Evolutionary conservation across 2,888 invertebrate genomes (phyloP).

Genomic region (Agrochola litura): DNA sequence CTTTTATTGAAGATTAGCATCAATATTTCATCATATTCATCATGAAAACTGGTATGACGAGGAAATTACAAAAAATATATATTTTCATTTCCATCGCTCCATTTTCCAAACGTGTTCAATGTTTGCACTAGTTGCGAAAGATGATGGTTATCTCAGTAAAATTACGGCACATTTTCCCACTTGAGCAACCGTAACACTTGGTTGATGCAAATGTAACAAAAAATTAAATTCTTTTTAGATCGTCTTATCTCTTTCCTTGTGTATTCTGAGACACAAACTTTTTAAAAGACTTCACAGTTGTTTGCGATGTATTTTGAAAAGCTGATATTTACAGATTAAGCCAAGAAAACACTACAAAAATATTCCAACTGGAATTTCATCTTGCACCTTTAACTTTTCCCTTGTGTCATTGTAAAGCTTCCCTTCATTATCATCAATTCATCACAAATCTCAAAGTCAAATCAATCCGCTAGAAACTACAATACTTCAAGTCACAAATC

Average conservation of each 20-base stretch:
- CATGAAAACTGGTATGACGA: conserved; percentile 6
- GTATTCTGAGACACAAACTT: conserved; percentile 11
- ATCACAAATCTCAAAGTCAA: conserved; percentile 19
- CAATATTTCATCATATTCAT: neutral
- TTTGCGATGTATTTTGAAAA: conserved; percentile 2
- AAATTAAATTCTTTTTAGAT: conserved; percentile 53
- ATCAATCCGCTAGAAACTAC: conserved; percentile 35
- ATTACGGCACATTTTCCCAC: conserved; percentile 75
- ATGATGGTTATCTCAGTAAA: conserved; percentile 74
- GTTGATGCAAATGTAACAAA: conserved; percentile 67
- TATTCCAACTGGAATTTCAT: neutral
- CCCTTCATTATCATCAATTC: neutral
- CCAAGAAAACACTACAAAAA: neutral
- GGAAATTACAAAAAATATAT: conserved; percentile 23
- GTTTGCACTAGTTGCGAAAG: conserved; percentile 75
- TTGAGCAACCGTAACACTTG: conserved; percentile 73
- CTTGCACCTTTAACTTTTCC: no score
- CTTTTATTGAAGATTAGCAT: neutral
- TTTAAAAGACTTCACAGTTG: neutral
- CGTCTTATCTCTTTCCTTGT: conserved; percentile 44
- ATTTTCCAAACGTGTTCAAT: conserved; percentile 61
- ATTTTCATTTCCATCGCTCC: conserved; percentile 50
- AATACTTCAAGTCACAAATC: conserved; percentile 61
- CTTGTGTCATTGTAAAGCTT: neutral
- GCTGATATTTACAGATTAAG: neutral